Base-by-base conservation (phyloP, 2,113 vertebrate species). In the Pedetes capensis region DNA sequence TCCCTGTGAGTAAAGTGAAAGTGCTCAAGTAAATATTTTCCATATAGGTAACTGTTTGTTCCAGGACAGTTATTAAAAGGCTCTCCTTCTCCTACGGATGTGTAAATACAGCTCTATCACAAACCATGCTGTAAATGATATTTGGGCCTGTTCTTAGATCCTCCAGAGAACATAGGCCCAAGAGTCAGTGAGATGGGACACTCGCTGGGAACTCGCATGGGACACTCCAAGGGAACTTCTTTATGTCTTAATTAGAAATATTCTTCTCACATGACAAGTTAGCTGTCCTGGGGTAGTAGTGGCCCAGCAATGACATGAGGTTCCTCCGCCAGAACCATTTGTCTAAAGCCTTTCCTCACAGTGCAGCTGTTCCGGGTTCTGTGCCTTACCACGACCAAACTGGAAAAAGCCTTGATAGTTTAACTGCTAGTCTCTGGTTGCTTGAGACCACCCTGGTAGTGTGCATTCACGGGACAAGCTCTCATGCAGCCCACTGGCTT, bases 241-340 rank as follows among this genome's bases (percentile, higher is more conserved):
- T n/a, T 23, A 37, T 23, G 9, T 44, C 79, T 88, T n/a, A 90
- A 57, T 42, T 74, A 6, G 75, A 5, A 86, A 86, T 23, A 20
- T 78, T 81, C 89, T 27, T 87, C 66, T 75, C 57, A 57, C 10
- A 23, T 47, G 27, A 49, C 13, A 63, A 69, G 39, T 61, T 64
- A 29, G 3, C 49, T 69, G 13, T 39, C 20, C 18, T 0, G 0
- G 20, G n/a, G n/a, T 68, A 51, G 0, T 12, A 29, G 29, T n/a
- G 11, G 32, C 44, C 34, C 27, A 16, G 18, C 3, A 5, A 37
- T 18, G n/a, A 20, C 44, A n/a, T n/a, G n/a, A n/a, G n/a, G n/a
- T 47, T 51, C 6, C 11, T 53, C 72, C 14, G 6, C 51, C 61
- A 25, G 44, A 49, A 39, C 32, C 37, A 25, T 63, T 29, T 57